Evolutionary conservation across 2,113 vertebrate species (phyloP), one percentile per base, ranked within the genome.

Genomic region (Phalacrocorax brasilianus): DNA sequence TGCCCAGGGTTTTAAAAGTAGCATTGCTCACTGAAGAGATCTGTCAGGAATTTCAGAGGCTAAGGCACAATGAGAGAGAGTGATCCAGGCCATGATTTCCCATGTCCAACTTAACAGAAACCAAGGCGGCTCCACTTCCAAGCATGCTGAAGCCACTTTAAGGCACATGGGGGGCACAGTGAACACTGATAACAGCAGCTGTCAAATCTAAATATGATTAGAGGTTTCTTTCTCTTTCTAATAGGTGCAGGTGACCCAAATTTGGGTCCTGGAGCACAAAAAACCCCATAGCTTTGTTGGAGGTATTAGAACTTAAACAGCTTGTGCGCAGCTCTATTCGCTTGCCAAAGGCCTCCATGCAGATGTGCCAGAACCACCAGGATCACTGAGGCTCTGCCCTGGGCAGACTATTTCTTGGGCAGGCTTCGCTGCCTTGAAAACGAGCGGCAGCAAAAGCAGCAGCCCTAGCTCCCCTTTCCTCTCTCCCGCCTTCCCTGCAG

Each of bases 241-340:
- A 93, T 65, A 72, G 14, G 56, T 2, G 14, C 33, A 88, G 32
- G 44, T 19, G 27, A 65, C 53, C 45, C 16, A 82, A 45, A 85
- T 50, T 67, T 68, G 30, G 5, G 11, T 71, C 77, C 40, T 5
- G 3, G 16, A 35, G 61, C 56, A 78, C 49, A 40, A 76, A 61
- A 85, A 14, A 9, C 63, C 50, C 5, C 45, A 47, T 2, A 40
- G 33, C 18, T 91, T 75, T 73, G 9, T 77, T 73, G 94, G 96
- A 96, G 91, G 93, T 91, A 96, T 78, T 85, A 61, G 28, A 82
- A 75, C 66, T 72, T 56, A 11, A 85, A 87, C 24, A 89, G 73
- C 44, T 65, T 45, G 27, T n/a, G 35, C 77, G 75, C 24, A 72
- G 23, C 52, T 82, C 53, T 76, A 4, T 40, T 0, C 38, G 0